Conservation (phyloP, 2,888 invertebrate genomes). For the Busseola fusca region DNA sequence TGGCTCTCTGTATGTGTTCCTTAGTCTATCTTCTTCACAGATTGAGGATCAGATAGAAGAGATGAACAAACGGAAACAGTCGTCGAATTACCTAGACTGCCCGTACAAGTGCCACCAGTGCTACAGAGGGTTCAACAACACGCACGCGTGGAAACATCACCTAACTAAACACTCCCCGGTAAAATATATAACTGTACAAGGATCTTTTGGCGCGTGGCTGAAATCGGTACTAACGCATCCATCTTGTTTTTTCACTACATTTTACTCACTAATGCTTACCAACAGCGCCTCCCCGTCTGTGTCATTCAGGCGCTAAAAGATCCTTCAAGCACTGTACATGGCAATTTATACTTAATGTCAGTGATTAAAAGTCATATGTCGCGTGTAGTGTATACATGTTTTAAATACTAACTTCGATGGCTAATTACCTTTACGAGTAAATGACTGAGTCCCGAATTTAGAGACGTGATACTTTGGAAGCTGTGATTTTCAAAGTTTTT, state of each 20-base stretch:
- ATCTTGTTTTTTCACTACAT: background rate
- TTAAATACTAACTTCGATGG: background rate
- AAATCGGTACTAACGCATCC: background rate
- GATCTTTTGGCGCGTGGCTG: background rate
- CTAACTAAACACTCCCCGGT: constrained; percentile 80
- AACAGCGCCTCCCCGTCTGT: background rate
- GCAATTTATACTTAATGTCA: background rate
- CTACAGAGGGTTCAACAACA: constrained; percentile 83
- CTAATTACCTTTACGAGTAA: background rate
- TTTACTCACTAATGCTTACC: background rate
- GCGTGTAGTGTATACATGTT: background rate
- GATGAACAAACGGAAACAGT: constrained; percentile 75
- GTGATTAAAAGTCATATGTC: background rate
- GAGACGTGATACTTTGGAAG: background rate
- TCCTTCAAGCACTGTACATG: background rate
- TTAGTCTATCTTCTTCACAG: constrained; percentile 59
- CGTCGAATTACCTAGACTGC: constrained; percentile 80
- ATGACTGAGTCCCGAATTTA: background rate
- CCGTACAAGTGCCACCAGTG: constrained; percentile 81
- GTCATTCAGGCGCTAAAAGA: background rate
- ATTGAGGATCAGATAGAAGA: constrained; percentile 80
- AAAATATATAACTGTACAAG: constrained; percentile 34
- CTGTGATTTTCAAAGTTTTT: too few relatives aligned
- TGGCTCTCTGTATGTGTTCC: background rate
- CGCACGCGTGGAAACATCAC: constrained; percentile 81